These are phyloP conservation scores for Limnodromus scolopaceus DNA, from an alignment of 2,797 vertebrate genomes.

Conservation along the genomic window DNA sequence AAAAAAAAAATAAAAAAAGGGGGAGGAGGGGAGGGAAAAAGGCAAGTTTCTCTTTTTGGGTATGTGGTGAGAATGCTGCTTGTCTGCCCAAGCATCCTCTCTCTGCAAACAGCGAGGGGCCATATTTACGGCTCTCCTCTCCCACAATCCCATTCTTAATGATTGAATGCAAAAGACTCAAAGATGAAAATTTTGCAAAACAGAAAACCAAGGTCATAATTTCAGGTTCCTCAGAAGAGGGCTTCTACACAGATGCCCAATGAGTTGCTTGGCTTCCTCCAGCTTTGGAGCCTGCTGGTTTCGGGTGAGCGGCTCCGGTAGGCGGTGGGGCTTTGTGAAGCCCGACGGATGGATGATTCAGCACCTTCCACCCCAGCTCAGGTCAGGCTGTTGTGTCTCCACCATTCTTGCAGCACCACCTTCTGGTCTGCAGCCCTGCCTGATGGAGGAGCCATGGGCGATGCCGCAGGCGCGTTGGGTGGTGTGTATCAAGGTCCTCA, in stretches of 20 bases:
- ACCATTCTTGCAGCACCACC: neutral
- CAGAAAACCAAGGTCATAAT: neutral
- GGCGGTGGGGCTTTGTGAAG: neutral
- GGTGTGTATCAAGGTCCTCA: accelerated
- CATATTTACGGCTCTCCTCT: accelerated
- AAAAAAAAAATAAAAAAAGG: too few species aligned
- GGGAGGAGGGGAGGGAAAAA: too few species aligned
- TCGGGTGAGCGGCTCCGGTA: neutral
- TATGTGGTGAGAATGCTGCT: neutral
- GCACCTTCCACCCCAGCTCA: neutral
- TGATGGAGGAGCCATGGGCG: accelerated
- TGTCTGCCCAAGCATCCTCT: neutral
- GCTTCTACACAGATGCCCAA: neutral
- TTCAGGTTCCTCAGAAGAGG: neutral
- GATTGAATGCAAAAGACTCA: neutral
- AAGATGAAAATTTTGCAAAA: neutral
- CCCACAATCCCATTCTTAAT: neutral
- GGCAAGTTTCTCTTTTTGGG: neutral
- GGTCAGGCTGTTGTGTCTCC: neutral
- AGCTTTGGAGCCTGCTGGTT: neutral
- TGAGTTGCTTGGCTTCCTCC: neutral
- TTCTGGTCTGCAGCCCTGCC: neutral
- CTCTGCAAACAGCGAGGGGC: neutral
- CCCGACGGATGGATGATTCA: neutral
- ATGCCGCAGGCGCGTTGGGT: accelerated